A percentile compares a stretch with the other conserved stretches of the same genome.
phyloP scores from a whole-genome alignment of 1,140 invertebrate species.

The Drosophila ficusphila region DNA sequence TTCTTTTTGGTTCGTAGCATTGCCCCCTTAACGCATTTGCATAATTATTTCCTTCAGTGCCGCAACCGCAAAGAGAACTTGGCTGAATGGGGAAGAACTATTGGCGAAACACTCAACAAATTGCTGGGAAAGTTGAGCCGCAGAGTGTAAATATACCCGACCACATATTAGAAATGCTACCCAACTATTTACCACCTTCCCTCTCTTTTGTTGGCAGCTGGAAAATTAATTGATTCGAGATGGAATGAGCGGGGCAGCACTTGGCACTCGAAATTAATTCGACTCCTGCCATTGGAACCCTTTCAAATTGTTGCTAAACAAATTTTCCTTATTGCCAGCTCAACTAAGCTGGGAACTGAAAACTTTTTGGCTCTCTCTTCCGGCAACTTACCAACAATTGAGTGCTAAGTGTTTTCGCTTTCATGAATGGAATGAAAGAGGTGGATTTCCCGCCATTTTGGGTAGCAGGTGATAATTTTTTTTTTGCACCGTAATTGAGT shows the following conservation, averaged over 20 bases:
- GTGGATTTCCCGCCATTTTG: neutral
- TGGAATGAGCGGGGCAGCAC: neutral
- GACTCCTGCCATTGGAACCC: slow-evolving; percentile 49
- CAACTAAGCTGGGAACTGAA: slow-evolving; percentile 31
- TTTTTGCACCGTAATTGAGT: slow-evolving; percentile 44
- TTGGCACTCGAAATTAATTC: slow-evolving; percentile 68
- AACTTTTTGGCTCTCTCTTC: slow-evolving; percentile 52
- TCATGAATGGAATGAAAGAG: slow-evolving; percentile 1
- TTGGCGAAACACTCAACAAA: slow-evolving; percentile 56
- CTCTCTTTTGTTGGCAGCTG: slow-evolving; percentile 28
- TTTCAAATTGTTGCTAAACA: slow-evolving; percentile 58
- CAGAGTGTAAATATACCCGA: slow-evolving; percentile 50
- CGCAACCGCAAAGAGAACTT: slow-evolving; percentile 30
- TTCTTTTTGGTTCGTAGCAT: neutral
- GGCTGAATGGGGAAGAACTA: slow-evolving; percentile 27
- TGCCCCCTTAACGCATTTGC: slow-evolving; percentile 16
- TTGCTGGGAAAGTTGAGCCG: slow-evolving; percentile 50
- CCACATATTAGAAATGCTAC: slow-evolving; percentile 41
- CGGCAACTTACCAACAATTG: slow-evolving; percentile 51
- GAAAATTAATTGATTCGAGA: slow-evolving; percentile 64
- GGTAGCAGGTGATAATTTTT: slow-evolving; percentile 56
- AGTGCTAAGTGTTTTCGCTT: slow-evolving; percentile 57
- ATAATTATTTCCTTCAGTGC: slow-evolving; percentile 36
- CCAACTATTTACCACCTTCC: neutral
- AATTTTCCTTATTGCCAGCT: slow-evolving; percentile 42